Percentiles rank a stretch among this genome's conserved stretches.
These are phyloP conservation scores for Hozukius guyotensis DNA, from an alignment of 2,797 vertebrate genomes.

Conservation along the genomic window DNA sequence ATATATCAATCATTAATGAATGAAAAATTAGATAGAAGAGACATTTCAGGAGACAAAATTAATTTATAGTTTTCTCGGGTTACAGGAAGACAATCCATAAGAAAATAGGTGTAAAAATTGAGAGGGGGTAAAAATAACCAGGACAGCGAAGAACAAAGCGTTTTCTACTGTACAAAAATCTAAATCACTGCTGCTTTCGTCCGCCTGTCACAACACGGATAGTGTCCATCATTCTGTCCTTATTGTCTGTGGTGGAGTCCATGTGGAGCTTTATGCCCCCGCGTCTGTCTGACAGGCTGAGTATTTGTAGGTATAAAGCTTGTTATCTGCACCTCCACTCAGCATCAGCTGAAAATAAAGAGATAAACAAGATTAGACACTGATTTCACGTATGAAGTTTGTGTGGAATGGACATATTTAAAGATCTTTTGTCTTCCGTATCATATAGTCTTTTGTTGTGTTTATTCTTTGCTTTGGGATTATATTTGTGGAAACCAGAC, in stretches of 20 bases:
- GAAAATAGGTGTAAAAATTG: constrained; percentile 42
- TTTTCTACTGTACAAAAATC: constrained; percentile 7
- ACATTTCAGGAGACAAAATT: constrained; percentile 42
- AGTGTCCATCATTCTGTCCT: background rate
- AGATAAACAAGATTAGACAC: background rate
- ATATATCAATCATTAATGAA: background rate
- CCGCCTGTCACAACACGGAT: background rate
- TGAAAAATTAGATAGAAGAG: background rate
- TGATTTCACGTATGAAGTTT: background rate
- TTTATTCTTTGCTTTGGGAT: background rate
- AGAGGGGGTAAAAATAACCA: constrained; percentile 5
- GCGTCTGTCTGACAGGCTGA: constrained; percentile 85
- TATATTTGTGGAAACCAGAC: constrained; percentile 35
- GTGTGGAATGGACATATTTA: background rate
- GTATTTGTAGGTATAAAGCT: constrained; percentile 93
- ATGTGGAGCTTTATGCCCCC: constrained; percentile 83
- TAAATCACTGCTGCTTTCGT: background rate
- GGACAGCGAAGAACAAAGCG: background rate
- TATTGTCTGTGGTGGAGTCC: background rate
- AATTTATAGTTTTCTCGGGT: constrained; percentile 54
- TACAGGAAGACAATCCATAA: constrained; percentile 31
- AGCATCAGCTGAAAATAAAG: constrained; percentile 86
- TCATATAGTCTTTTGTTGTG: background rate
- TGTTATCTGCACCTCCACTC: constrained; percentile 98
- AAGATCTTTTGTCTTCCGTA: background rate